Conservation (phyloP, 2,113 vertebrate species). For the Aviceda subcristata region DNA sequence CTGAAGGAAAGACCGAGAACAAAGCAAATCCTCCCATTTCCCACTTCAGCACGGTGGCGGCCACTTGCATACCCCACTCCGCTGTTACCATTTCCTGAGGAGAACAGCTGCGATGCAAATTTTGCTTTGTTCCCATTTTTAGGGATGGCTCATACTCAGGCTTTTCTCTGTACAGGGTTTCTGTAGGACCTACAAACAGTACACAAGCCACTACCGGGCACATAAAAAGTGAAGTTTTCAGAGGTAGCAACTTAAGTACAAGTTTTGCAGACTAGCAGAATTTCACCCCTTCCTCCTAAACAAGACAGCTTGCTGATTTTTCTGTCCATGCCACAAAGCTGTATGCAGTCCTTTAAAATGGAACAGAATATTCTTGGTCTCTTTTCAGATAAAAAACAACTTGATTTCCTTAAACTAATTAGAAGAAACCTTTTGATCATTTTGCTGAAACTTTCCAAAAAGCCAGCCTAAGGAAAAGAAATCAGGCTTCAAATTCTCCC, state of each 20-base stretch:
- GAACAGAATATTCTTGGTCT: neutral
- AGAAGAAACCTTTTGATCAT: slow-evolving; percentile 30
- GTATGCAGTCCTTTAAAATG: neutral
- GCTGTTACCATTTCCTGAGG: neutral
- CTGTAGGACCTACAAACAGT: neutral
- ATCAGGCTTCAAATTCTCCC: neutral
- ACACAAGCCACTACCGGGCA: neutral
- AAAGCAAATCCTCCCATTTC: neutral
- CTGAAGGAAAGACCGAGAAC: neutral
- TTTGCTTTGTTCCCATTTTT: neutral
- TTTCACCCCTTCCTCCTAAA: neutral
- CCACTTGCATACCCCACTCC: neutral
- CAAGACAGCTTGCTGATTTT: neutral
- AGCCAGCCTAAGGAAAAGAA: slow-evolving; percentile 5
- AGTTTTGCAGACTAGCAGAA: neutral
- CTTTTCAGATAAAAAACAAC: neutral
- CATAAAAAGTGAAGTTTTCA: neutral
- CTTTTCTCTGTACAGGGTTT: neutral
- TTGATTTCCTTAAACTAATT: slow-evolving; percentile 18
- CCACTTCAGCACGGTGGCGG: neutral
- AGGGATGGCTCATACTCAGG: too few relatives aligned
- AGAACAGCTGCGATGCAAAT: neutral
- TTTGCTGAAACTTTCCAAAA: neutral
- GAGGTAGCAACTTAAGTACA: neutral
- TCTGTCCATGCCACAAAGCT: neutral